Percentiles rank a stretch among this genome's conserved stretches.
phyloP scores from a whole-genome alignment of 1,140 invertebrate species.

The Trypoxylus dichotomus region DNA sequence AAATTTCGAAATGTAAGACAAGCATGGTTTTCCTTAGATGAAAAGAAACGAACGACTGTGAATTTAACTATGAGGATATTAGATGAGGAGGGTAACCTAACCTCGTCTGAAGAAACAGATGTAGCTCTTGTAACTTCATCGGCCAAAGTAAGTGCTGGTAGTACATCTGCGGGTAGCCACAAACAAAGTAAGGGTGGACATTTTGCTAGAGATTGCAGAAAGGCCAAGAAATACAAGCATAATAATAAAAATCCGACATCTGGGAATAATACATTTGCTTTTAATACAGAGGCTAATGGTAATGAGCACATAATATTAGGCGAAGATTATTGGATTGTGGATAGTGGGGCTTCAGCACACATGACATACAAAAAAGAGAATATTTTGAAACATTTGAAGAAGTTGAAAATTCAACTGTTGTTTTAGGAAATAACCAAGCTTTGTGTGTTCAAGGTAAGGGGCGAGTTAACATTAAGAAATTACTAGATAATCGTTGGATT shows the following conservation, averaged over 20 bases:
- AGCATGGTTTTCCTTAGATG: slow-evolving; percentile 51
- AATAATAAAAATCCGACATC: background rate
- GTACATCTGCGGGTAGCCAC: slow-evolving; percentile 35
- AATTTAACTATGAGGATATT: slow-evolving; percentile 52
- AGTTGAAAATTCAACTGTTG: background rate
- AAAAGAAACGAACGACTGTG: slow-evolving; percentile 47
- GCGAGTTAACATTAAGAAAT: too few species aligned
- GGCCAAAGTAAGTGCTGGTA: too few species aligned
- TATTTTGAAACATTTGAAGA: background rate
- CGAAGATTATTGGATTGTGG: background rate
- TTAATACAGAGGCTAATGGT: too few species aligned
- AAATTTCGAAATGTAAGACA: slow-evolving; percentile 50
- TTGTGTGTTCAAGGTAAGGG: background rate
- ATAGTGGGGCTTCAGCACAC: background rate
- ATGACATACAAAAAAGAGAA: background rate
- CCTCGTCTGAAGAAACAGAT: slow-evolving; percentile 43
- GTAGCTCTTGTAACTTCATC: slow-evolving; percentile 37
- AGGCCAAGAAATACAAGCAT: background rate
- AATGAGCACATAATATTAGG: too few species aligned
- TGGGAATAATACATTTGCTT: too few species aligned
- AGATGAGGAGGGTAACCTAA: slow-evolving; percentile 50
- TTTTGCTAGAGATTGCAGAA: slow-evolving; percentile 39
- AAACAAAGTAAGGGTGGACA: slow-evolving; percentile 39
- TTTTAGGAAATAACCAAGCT: background rate
- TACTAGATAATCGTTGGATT: too few species aligned